phyloP scores from a whole-genome alignment of 2,888 invertebrate species.

The Ariolimax columbianus region DNA sequence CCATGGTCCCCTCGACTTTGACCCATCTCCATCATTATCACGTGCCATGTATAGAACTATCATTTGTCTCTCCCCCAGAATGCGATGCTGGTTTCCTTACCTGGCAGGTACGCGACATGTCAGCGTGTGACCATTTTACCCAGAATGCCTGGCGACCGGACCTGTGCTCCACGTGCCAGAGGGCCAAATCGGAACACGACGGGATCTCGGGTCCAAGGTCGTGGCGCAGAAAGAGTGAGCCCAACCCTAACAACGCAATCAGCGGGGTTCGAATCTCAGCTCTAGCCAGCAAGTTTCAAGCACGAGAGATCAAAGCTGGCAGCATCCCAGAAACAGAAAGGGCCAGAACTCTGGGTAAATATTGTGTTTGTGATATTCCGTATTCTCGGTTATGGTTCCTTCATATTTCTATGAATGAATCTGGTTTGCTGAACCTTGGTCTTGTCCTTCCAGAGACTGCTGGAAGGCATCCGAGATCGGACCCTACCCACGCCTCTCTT shows the following conservation, averaged over 20 bases:
- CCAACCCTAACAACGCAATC: slow-evolving; percentile 64
- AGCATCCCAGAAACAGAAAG: slow-evolving; percentile 17
- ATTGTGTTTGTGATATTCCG: too few relatives aligned
- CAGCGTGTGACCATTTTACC: slow-evolving; percentile 70
- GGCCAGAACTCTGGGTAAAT: slow-evolving; percentile 40
- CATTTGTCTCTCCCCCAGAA: too few relatives aligned
- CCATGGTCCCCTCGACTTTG: too few relatives aligned
- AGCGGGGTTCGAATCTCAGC: slow-evolving; percentile 53
- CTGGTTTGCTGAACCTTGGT: too few relatives aligned
- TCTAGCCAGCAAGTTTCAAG: slow-evolving; percentile 43
- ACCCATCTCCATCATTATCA: too few relatives aligned
- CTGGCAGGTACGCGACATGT: slow-evolving; percentile 45
- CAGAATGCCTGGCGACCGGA: slow-evolving; percentile 75
- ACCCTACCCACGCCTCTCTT: too few relatives aligned
- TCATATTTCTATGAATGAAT: too few relatives aligned
- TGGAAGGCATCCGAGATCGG: too few relatives aligned
- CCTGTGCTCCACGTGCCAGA: slow-evolving; percentile 71
- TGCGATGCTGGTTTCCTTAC: slow-evolving; percentile 28
- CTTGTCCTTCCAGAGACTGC: too few relatives aligned
- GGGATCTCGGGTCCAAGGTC: slow-evolving; percentile 23
- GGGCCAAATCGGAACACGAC: slow-evolving; percentile 66
- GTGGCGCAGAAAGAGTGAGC: slow-evolving; percentile 52
- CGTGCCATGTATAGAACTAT: too few relatives aligned
- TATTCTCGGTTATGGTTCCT: too few relatives aligned
- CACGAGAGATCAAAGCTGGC: slow-evolving; percentile 27